Evolutionary conservation across 2,888 invertebrate genomes (phyloP), one percentile per base, ranked within the genome.

Genomic region (Hyposoter didymator): DNA sequence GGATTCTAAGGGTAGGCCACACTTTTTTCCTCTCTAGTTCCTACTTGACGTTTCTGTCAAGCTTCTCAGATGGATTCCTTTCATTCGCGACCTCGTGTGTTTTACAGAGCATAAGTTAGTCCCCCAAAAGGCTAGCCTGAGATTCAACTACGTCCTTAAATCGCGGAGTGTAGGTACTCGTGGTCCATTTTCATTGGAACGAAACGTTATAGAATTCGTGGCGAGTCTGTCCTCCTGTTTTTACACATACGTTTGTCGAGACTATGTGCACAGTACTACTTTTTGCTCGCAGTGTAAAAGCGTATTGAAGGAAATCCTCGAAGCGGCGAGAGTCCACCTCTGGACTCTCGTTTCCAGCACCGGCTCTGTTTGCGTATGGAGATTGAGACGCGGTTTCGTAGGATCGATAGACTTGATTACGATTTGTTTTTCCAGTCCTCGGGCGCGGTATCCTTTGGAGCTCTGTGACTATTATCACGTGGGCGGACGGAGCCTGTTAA

Each of bases 321-420:
- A 47, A 69, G 35, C 28, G 32, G 35, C 28, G 32, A 75, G 49
- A 67, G 67, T 78, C 49, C 49, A 28, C 28, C 39, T 22, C 39
- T 52, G 67, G 66, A 43, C 47, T 45, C 22, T 49, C 66, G 49
- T 52, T 35, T 59, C 22, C 22, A 39, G 66, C 19, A 45, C n/a
- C 35, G 47, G 28, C 75, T 76, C 28, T 78, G 76, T 78, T 78
- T 78, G 67, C 76, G 39, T 67, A 78, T 78, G 76, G 66, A 78
- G 76, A 78, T 75, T 78, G 76, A 67, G 67, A 52, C 67, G 19
- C 67, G 19, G 52, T 67, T 52, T 67, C 17, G 76, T 22, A 22
- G 76, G 76, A 78, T 78, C 76, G 76, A 78, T 49, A 49, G 49
- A 66, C 52, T 78, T 67, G 67, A 78, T 78, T 78, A 78, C 66